Evolutionary conservation across 2,888 invertebrate genomes (phyloP).

Genomic region (Aleiodes alternator): DNA sequence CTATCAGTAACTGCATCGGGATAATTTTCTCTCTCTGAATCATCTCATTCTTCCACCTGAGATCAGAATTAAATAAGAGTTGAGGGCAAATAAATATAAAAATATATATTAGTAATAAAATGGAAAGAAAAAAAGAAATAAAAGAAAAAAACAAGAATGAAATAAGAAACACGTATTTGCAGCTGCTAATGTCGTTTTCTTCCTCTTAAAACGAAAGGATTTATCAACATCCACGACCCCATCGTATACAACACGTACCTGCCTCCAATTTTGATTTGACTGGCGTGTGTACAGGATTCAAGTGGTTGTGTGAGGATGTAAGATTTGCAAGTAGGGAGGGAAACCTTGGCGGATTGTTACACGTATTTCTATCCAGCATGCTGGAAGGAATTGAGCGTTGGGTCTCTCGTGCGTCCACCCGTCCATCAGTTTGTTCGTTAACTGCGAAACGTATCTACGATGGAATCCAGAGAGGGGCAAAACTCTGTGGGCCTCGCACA

Average conservation of each 20-base stretch:
- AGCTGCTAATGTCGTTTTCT: slow-evolving; percentile 27
- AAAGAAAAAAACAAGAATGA: slow-evolving; percentile 5
- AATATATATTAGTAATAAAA: slow-evolving; percentile 14
- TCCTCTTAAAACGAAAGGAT: slow-evolving; percentile 11
- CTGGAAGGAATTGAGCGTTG: slow-evolving; percentile 5
- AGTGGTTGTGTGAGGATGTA: slow-evolving; percentile 48
- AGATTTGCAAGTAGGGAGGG: slow-evolving; percentile 39
- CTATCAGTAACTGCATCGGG: slow-evolving; percentile 32
- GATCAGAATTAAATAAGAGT: no score
- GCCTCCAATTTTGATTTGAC: slow-evolving; percentile 39
- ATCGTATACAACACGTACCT: slow-evolving; percentile 57
- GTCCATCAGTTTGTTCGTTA: slow-evolving; percentile 69
- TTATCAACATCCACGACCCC: slow-evolving; percentile 37
- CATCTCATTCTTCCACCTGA: slow-evolving; percentile 34
- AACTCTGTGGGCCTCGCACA: slow-evolving; percentile 61
- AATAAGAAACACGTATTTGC: slow-evolving; percentile 24
- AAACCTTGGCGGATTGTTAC: slow-evolving; percentile 14
- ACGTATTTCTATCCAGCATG: slow-evolving; percentile 25
- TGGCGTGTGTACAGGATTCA: slow-evolving; percentile 29
- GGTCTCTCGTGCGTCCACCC: slow-evolving; percentile 53
- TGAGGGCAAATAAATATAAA: not conserved
- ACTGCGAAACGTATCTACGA: slow-evolving; percentile 67
- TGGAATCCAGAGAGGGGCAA: slow-evolving; percentile 64
- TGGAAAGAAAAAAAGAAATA: slow-evolving; percentile 9
- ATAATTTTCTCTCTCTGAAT: slow-evolving; percentile 23